A percentile compares a stretch with the other conserved stretches of the same genome.
Conservation (phyloP, 2,113 vertebrate species). For the Meriones unguiculatus region DNA sequence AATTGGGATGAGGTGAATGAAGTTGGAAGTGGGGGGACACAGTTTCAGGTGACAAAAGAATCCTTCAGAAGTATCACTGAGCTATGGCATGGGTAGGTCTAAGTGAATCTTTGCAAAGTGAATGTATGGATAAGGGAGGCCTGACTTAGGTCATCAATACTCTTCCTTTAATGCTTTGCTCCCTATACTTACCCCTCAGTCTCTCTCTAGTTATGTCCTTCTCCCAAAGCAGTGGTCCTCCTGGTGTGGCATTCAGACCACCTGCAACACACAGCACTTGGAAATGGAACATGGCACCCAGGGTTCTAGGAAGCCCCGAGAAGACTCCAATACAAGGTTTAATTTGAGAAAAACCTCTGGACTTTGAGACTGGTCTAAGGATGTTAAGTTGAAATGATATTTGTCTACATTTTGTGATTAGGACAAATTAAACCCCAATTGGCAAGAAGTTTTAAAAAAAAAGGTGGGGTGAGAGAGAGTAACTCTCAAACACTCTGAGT, state of each 20-base stretch:
- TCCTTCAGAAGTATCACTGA: background rate
- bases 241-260: background rate
- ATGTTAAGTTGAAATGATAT: background rate
- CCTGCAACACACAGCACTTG: background rate
- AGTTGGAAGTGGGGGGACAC: background rate
- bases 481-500: background rate
- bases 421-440: background rate
- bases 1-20: background rate
- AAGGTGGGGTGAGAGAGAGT: background rate
- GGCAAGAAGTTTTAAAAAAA: background rate
- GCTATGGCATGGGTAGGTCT: background rate
- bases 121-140: background rate
- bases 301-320: background rate
- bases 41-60: background rate
- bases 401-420: background rate
- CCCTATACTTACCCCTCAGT: too few relatives aligned
- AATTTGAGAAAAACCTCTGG: background rate
- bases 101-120: background rate
- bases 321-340: background rate
- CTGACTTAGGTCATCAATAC: background rate
- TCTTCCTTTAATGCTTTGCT: background rate
- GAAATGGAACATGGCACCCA: too few relatives aligned
- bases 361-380: background rate
- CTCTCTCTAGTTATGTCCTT: background rate
- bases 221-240: background rate